Conservation (phyloP, 2,113 vertebrate species). For the Paramisgurnus dabryanus region DNA sequence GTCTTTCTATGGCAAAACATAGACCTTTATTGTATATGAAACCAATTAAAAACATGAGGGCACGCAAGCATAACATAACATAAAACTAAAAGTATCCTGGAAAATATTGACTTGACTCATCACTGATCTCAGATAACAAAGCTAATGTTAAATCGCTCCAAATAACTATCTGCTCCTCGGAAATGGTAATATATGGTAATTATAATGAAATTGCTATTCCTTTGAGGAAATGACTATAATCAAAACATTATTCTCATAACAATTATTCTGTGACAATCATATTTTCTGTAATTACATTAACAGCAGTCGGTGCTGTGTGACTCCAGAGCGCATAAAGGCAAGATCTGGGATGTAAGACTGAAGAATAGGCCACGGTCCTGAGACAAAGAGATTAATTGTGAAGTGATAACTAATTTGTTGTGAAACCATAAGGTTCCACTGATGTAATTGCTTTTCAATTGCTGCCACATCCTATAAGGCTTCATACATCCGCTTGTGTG, state of each 20-base stretch:
- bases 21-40: too few relatives aligned
- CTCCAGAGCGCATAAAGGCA: neutral
- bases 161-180: constrained; percentile 18
- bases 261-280: constrained; percentile 33
- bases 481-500: constrained; percentile 15
- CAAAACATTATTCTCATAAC: constrained; percentile 34
- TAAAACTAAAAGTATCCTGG: neutral
- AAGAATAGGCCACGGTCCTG: neutral
- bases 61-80: neutral
- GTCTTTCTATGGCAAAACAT: too few relatives aligned
- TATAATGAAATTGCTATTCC: constrained; percentile 15
- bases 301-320: neutral
- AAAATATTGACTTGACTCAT: neutral
- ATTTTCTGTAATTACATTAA: constrained; percentile 36
- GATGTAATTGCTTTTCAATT: constrained; percentile 37
- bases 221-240: constrained; percentile 23
- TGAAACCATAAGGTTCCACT: constrained; percentile 40
- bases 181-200: constrained; percentile 32
- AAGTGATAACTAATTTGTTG: constrained; percentile 43
- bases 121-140: constrained; percentile 2
- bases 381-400: constrained; percentile 41
- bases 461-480: constrained; percentile 39
- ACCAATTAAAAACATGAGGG: neutral
- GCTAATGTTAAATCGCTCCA: constrained; percentile 7
- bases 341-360: constrained; percentile 12